phyloP scores from a whole-genome alignment of 2,797 vertebrate genomes.

The Spinus olivaceus region DNA sequence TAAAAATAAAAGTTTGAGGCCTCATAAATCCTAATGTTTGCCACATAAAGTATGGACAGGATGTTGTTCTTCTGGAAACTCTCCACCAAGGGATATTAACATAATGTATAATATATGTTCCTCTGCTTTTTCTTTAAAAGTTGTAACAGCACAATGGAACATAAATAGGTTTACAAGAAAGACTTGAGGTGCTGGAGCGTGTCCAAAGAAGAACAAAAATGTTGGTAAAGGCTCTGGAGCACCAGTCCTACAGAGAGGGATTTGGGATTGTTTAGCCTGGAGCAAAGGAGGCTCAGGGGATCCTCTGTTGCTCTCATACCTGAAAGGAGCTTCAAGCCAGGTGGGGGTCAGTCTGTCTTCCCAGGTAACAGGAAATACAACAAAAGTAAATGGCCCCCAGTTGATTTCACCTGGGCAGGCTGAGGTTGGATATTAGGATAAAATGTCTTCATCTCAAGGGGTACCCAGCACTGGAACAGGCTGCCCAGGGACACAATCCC shows the following conservation, averaged over 20 bases:
- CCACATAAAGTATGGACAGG: not conserved
- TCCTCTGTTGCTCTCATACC: rapidly evolving
- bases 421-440: no score
- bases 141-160: not conserved
- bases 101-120: not conserved
- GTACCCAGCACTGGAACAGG: not conserved
- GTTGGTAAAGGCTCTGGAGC: not conserved
- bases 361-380: not conserved
- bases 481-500: not conserved
- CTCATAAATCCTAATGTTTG: not conserved
- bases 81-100: not conserved
- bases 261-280: not conserved
- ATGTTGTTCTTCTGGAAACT: not conserved
- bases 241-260: not conserved
- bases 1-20: not conserved
- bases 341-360: not conserved
- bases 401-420: rapidly evolving
- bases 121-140: not conserved
- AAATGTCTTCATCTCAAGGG: not conserved
- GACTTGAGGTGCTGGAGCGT: not conserved
- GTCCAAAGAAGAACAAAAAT: not conserved
- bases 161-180: not conserved
- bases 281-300: not conserved
- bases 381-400: not conserved
- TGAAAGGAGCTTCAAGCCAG: not conserved